A percentile compares a stretch with the other conserved stretches of the same genome.
phyloP scores from a whole-genome alignment of 2,113 vertebrate species.

The Hyla sarda region DNA sequence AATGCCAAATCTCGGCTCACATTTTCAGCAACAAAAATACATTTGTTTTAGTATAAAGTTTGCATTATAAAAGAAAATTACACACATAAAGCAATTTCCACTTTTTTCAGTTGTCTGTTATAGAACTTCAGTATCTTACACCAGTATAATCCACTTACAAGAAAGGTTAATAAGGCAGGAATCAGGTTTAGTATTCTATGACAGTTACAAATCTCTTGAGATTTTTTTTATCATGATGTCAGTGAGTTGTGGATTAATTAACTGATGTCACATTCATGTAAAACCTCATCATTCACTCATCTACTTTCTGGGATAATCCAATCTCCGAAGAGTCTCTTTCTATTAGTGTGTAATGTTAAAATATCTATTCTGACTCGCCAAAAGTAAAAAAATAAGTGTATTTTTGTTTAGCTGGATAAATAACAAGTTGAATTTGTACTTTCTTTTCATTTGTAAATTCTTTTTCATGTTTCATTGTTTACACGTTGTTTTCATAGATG shows the following conservation, averaged over 20 bases:
- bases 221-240: conserved; percentile 4
- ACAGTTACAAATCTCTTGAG: background rate
- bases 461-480: too few species aligned
- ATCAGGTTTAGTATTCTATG: background rate
- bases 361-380: background rate
- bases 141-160: background rate
- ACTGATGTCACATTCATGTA: conserved; percentile 6
- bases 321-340: background rate
- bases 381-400: background rate
- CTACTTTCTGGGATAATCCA: background rate
- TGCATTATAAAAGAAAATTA: background rate
- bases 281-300: background rate
- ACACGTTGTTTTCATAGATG: too few species aligned
- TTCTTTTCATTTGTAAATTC: too few species aligned
- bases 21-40: background rate
- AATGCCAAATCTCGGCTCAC: too few species aligned
- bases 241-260: background rate
- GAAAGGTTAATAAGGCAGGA: background rate
- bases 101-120: background rate
- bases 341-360: background rate
- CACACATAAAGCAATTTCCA: background rate
- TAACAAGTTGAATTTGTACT: too few species aligned
- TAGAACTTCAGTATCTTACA: too few species aligned
- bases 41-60: background rate
- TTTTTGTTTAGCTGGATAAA: too few species aligned